Conservation (phyloP, 2,797 vertebrate species). For the Artibeus jamaicensis region DNA sequence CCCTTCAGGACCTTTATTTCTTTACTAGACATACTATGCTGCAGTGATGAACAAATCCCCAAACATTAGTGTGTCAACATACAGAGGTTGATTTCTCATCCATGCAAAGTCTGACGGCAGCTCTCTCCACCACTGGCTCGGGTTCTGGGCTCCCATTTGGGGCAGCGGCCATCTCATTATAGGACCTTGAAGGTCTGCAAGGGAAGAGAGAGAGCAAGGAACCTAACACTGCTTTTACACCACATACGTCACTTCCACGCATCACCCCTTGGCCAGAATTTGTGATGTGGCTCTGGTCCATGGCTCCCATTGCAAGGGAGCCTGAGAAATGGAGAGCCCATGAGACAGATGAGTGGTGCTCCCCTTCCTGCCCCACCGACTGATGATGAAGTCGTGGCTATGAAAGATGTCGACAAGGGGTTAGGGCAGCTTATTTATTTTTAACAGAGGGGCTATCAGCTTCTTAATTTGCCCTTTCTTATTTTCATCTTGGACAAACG, state of each 20-base stretch:
- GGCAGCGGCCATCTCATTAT: neutral
- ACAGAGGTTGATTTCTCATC: neutral
- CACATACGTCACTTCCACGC: too few species aligned
- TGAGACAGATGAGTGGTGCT: neutral
- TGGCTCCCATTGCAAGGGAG: neutral
- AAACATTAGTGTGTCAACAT: neutral
- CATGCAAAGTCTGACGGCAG: neutral
- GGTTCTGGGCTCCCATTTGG: neutral
- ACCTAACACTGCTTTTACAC: neutral
- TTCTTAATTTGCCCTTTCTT: neutral
- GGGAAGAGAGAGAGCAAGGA: neutral
- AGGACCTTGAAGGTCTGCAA: neutral
- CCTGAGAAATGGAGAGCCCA: neutral
- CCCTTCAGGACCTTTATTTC: neutral
- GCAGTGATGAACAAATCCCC: neutral
- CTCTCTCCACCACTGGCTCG: neutral
- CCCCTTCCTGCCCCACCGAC: neutral
- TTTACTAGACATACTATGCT: neutral
- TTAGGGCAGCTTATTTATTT: neutral
- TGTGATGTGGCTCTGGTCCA: neutral
- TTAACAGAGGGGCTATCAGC: neutral
- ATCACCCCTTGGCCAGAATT: neutral
- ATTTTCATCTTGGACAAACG: neutral
- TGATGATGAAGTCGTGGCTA: neutral
- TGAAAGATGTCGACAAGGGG: neutral